These are phyloP conservation scores for Sebastes taczanowskii DNA, from an alignment of 2,797 vertebrate genomes.

Conservation along the genomic window DNA sequence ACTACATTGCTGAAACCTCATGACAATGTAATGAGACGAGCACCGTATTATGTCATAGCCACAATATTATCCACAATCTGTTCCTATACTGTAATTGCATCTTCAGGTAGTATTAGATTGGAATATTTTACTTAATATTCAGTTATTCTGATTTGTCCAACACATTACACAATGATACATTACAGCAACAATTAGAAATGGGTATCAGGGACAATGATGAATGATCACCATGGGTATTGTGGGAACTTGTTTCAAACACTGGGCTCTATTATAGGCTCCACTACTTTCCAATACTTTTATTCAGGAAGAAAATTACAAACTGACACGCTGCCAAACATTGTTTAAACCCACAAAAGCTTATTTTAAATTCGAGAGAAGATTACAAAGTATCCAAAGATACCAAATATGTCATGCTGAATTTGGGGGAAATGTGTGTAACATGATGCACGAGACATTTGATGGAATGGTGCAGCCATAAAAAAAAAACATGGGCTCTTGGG, in stretches of 20 bases:
- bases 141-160: conserved; percentile 17
- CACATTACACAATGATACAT: conserved; percentile 22
- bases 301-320: background rate
- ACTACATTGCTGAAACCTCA: background rate
- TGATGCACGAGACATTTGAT: background rate
- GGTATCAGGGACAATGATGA: conserved; percentile 21
- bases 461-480: background rate
- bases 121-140: conserved; percentile 19
- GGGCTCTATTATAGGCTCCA: background rate
- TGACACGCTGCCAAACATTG: background rate
- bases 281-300: background rate
- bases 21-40: conserved; percentile 10
- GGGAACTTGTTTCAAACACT: conserved; percentile 15
- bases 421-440: background rate
- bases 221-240: background rate
- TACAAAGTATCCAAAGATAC: background rate
- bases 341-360: background rate
- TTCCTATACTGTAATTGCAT: conserved; percentile 9
- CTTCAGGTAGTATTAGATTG: background rate
- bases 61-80: background rate
- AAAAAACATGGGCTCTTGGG: background rate
- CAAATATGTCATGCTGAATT: background rate
- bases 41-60: background rate
- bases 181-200: conserved; percentile 30
- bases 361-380: background rate